Conservation (phyloP, 1,140 invertebrate genomes). For the Amyelois transitella region DNA sequence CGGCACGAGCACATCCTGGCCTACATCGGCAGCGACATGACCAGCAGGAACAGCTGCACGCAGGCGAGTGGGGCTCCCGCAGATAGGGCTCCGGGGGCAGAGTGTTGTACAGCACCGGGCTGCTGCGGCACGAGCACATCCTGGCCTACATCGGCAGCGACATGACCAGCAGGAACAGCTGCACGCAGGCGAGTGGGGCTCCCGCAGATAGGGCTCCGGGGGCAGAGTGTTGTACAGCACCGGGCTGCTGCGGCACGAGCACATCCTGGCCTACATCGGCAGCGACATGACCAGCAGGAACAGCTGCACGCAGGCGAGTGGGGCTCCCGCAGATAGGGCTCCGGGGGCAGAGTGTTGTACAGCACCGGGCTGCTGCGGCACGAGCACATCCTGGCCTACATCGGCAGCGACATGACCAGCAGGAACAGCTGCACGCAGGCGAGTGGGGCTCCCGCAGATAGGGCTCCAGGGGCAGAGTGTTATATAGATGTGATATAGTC, state of each 20-base stretch:
- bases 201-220: conserved; percentile 50
- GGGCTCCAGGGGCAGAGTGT: conserved; percentile 81
- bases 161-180: conserved; percentile 78
- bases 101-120: conserved; percentile 94
- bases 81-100: conserved; percentile 71
- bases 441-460: neutral
- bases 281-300: conserved; percentile 84
- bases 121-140: conserved; percentile 95
- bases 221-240: conserved; percentile 94
- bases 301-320: conserved; percentile 59
- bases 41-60: conserved; percentile 73
- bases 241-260: conserved; percentile 92
- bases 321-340: neutral
- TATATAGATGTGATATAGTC: too few species aligned
- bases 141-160: conserved; percentile 92
- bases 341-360: conserved; percentile 89
- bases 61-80: conserved; percentile 30
- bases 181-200: conserved; percentile 46
- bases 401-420: conserved; percentile 87
- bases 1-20: conserved; percentile 95
- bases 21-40: conserved; percentile 90
- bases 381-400: conserved; percentile 94
- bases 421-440: conserved; percentile 72
- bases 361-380: conserved; percentile 93
- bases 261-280: conserved; percentile 93